Percentiles rank a stretch among this genome's conserved stretches.
These are phyloP conservation scores for Dallia pectoralis DNA, from an alignment of 2,797 vertebrate genomes.

Conservation along the genomic window DNA sequence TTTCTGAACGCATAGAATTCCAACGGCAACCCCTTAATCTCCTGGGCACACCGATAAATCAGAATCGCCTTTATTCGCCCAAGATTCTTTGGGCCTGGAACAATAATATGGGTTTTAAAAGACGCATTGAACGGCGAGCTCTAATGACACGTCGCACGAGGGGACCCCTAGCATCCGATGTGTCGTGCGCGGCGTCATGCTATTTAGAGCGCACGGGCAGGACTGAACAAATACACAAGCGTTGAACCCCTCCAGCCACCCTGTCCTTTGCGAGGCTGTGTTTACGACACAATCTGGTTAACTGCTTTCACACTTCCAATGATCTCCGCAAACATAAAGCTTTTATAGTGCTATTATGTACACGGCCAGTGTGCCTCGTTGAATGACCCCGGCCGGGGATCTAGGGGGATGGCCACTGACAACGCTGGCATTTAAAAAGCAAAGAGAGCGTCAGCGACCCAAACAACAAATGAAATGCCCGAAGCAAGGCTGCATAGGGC, in stretches of 20 bases:
- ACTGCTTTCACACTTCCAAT: conserved; percentile 55
- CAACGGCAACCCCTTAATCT: conserved; percentile 20
- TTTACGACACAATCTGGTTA: conserved; percentile 57
- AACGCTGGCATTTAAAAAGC: conserved; percentile 3
- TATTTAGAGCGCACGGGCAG: conserved; percentile 54
- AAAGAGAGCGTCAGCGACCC: background rate
- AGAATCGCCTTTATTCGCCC: background rate
- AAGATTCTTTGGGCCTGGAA: too few relatives aligned
- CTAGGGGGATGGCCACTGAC: conserved; percentile 1
- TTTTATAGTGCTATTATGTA: conserved; percentile 49
- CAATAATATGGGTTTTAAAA: too few relatives aligned
- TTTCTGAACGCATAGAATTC: conserved; percentile 27
- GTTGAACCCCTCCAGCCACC: conserved; percentile 41
- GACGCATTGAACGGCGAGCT: too few relatives aligned
- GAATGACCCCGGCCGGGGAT: conserved; percentile 6
- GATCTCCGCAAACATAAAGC: conserved; percentile 54
- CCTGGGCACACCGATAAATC: conserved; percentile 15
- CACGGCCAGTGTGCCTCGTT: conserved; percentile 20
- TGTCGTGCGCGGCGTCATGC: conserved; percentile 9
- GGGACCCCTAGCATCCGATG: too few relatives aligned
- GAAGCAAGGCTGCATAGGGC: conserved; percentile 25
- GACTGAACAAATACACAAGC: conserved; percentile 48
- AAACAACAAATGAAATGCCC: conserved; percentile 20
- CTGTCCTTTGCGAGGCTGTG: conserved; percentile 40
- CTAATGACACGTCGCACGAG: conserved; percentile 26